A percentile compares a stretch with the other conserved stretches of the same genome.
Conservation (phyloP, 2,113 vertebrate species). For the Daphoenositta chrysoptera region DNA sequence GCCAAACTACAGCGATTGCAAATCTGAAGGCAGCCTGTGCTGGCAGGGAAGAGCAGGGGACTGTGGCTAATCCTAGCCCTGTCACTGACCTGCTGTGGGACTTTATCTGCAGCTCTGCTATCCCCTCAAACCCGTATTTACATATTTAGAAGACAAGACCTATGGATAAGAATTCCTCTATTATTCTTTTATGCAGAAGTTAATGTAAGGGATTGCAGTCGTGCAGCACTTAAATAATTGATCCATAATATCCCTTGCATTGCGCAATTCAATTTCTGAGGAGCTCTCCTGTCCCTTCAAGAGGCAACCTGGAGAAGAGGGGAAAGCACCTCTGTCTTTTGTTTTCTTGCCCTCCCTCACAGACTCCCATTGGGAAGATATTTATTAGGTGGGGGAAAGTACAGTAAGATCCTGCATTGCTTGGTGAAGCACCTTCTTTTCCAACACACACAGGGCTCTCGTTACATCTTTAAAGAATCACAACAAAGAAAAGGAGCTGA, state of each 20-base stretch:
- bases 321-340: background rate
- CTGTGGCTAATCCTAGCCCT: background rate
- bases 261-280: background rate
- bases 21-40: background rate
- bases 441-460: background rate
- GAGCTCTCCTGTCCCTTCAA: background rate
- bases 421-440: background rate
- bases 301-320: background rate
- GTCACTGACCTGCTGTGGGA: background rate
- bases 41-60: background rate
- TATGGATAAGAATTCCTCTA: background rate
- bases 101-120: background rate
- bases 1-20: background rate
- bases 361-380: background rate
- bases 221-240: background rate
- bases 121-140: background rate
- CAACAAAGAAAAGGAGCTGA: constrained; percentile 53
- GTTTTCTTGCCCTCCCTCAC: background rate
- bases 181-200: background rate
- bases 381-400: background rate
- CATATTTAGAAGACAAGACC: background rate
- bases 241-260: background rate
- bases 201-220: background rate
- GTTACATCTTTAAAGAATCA: background rate
- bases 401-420: background rate